These are phyloP conservation scores for Amphiura filiformis DNA, from an alignment of 35 echinoderm and acorn worm species.

Conservation along the genomic window DNA sequence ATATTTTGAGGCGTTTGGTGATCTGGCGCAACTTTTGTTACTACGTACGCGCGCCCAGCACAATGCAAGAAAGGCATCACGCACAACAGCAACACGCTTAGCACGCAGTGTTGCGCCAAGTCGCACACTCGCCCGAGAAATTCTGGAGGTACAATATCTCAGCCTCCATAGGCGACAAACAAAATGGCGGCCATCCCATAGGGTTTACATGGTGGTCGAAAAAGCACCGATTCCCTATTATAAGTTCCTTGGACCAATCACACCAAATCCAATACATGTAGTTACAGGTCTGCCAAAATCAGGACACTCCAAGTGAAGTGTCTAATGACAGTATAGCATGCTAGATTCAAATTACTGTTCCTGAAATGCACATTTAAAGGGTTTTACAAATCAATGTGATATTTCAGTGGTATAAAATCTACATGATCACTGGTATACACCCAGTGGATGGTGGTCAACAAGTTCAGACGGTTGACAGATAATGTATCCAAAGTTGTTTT, in stretches of 20 bases:
- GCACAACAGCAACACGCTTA: not conserved
- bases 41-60: not conserved
- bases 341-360: no score
- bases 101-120: not conserved
- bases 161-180: not conserved
- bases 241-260: not conserved
- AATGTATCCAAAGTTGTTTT: no score
- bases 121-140: not conserved
- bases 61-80: constrained; percentile 3
- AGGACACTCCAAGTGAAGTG: no score
- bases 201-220: constrained; percentile 2
- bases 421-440: no score
- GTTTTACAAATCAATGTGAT: no score
- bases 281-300: no score
- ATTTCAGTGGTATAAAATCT: no score
- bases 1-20: not conserved
- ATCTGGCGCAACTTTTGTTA: constrained; percentile 11
- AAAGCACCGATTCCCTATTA: not conserved
- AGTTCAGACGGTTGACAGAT: no score
- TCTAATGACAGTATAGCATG: no score
- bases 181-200: not conserved
- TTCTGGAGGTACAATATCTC: constrained; percentile 2
- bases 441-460: no score
- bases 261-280: no score
- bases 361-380: no score